Conservation (phyloP, 2,888 invertebrate genomes). For the Notodonta ziczac region DNA sequence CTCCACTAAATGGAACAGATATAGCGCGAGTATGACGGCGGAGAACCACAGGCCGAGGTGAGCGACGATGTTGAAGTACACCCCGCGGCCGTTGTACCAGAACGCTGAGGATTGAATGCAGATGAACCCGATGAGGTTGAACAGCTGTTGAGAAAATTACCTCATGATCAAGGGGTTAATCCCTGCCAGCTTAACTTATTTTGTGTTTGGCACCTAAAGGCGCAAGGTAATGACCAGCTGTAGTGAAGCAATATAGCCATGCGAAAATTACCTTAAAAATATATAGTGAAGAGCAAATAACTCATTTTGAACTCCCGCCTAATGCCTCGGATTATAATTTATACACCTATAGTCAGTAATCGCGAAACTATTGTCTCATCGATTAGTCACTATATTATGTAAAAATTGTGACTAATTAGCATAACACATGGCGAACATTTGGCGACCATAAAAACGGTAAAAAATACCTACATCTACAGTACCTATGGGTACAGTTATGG, state of each 20-base stretch:
- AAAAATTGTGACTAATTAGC: constrained; percentile 22
- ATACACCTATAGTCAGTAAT: constrained; percentile 7
- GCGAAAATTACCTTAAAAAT: too few species aligned
- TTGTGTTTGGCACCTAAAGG: too few species aligned
- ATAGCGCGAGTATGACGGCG: constrained; percentile 88
- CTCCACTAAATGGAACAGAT: constrained; percentile 93
- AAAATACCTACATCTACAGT: too few species aligned
- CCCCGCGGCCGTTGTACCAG: constrained; percentile 86
- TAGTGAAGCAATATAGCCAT: too few species aligned
- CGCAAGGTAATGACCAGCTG: too few species aligned
- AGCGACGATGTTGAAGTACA: constrained; percentile 91
- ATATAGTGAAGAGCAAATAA: constrained; percentile 13
- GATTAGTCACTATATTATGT: constrained; percentile 24
- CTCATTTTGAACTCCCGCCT: constrained; percentile 20
- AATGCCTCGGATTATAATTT: not conserved
- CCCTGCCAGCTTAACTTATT: too few species aligned
- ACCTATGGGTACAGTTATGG: too few species aligned
- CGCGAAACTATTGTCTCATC: constrained; percentile 6
- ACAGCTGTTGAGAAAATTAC: constrained; percentile 77
- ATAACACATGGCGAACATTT: constrained; percentile 5
- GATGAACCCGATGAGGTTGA: constrained; percentile 91
- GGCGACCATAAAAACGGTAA: not conserved
- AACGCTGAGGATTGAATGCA: constrained; percentile 88
- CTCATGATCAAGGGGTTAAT: too few species aligned
- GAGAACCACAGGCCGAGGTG: constrained; percentile 92